Percentiles rank a stretch among this genome's conserved stretches.
phyloP scores from a whole-genome alignment of 1,140 invertebrate species.

The Drosophila insularis region DNA sequence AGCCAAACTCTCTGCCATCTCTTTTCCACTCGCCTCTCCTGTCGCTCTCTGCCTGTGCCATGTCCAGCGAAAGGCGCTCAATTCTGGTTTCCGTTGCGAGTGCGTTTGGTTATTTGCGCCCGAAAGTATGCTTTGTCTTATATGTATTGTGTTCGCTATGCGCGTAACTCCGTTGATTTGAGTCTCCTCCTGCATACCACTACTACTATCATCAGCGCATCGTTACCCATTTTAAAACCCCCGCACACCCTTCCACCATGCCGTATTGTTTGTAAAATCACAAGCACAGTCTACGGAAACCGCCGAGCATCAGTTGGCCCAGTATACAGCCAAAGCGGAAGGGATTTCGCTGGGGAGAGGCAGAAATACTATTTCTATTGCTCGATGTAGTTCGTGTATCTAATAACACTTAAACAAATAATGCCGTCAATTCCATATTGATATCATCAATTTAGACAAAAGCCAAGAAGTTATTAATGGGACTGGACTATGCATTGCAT shows the following conservation, averaged over 20 bases:
- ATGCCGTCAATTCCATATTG: not conserved
- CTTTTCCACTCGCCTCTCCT: too few species aligned
- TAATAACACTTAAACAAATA: constrained; percentile 25
- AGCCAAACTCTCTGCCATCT: constrained; percentile 28
- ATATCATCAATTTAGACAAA: not conserved
- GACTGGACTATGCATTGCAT: too few species aligned
- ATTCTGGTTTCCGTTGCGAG: constrained; percentile 65
- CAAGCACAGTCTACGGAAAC: constrained; percentile 63
- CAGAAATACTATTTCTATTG: constrained; percentile 8
- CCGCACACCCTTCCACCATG: constrained; percentile 12
- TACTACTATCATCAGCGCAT: not conserved
- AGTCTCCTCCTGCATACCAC: constrained; percentile 27
- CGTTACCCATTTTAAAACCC: constrained; percentile 15
- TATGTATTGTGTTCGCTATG: constrained; percentile 42
- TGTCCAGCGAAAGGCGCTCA: constrained; percentile 38
- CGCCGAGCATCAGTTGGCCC: constrained; percentile 30
- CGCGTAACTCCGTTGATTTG: constrained; percentile 74
- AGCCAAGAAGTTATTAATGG: not conserved
- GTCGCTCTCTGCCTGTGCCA: not conserved
- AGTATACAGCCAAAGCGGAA: constrained; percentile 55
- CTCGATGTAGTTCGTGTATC: not conserved
- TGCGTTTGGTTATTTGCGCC: constrained; percentile 69
- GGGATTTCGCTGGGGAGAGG: constrained; percentile 43
- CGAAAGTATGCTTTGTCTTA: constrained; percentile 77
- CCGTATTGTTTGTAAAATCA: constrained; percentile 65